Evolutionary conservation across 37 sponge, comb jelly and placozoan genomes (phyloP).

Genomic region (Axinella damicornis): DNA sequence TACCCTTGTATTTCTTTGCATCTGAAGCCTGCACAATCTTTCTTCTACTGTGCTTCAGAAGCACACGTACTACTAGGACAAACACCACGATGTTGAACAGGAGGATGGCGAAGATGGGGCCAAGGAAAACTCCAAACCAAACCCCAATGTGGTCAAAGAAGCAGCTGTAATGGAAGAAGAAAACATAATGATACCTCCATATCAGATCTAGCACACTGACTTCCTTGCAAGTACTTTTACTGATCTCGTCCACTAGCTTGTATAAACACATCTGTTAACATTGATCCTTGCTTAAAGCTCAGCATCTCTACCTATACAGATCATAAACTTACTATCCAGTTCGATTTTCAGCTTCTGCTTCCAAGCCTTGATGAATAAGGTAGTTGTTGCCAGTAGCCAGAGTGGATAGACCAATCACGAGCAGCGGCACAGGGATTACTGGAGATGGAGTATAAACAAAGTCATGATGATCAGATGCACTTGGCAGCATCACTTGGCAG

Average conservation of each 20-base stretch:
- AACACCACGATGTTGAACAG: slow-evolving; percentile 51
- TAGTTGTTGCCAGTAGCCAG: slow-evolving; percentile 46
- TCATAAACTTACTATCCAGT: slow-evolving; percentile 35
- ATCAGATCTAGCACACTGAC: not conserved
- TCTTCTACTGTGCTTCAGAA: slow-evolving; percentile 27
- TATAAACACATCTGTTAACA: no score
- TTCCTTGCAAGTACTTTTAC: no score
- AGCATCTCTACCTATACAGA: not conserved
- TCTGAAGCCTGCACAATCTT: slow-evolving; percentile 2
- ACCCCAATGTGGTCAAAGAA: slow-evolving; percentile 41
- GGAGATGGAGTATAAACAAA: not conserved
- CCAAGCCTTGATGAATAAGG: not conserved
- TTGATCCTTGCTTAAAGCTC: no score
- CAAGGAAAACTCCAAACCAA: slow-evolving; percentile 51
- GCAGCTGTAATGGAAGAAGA: slow-evolving; percentile 33
- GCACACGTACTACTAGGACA: slow-evolving; percentile 30
- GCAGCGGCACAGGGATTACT: slow-evolving; percentile 5
- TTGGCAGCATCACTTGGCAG: no score
- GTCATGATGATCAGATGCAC: no score
- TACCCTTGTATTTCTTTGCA: not conserved
- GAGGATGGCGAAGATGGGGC: slow-evolving; percentile 36
- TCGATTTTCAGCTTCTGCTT: not conserved
- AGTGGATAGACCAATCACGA: slow-evolving; percentile 23
- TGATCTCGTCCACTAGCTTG: no score
- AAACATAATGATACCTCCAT: not conserved